phyloP scores from a whole-genome alignment of 2,888 invertebrate genomes.

The Podabrus alpinus region DNA sequence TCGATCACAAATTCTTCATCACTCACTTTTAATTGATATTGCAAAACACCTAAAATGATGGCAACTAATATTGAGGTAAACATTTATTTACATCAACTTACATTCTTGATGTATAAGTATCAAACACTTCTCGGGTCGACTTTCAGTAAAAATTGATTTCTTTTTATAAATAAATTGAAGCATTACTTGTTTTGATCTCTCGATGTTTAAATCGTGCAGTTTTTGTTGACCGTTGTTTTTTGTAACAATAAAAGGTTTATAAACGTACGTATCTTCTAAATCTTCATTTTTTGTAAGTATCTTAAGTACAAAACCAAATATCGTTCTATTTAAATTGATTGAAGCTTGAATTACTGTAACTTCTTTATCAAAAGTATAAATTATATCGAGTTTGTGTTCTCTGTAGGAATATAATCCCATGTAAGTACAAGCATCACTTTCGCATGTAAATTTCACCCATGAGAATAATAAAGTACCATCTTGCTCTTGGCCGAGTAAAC shows the following conservation, averaged over 20 bases:
- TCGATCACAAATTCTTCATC: slow-evolving; percentile 51
- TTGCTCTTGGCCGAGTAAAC: slow-evolving; percentile 79
- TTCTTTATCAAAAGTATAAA: slow-evolving; percentile 66
- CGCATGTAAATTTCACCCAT: slow-evolving; percentile 58
- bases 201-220: slow-evolving; percentile 56
- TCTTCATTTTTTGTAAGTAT: slow-evolving; percentile 47
- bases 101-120: slow-evolving; percentile 79
- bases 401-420: slow-evolving; percentile 68
- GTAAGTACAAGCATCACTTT: slow-evolving; percentile 44
- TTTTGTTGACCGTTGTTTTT: slow-evolving; percentile 49
- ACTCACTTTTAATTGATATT: slow-evolving; percentile 48
- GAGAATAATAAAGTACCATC: slow-evolving; percentile 74
- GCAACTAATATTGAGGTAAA: slow-evolving; percentile 10
- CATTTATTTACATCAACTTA: slow-evolving; percentile 55
- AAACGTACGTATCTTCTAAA: slow-evolving; percentile 50
- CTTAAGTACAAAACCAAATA: slow-evolving; percentile 73
- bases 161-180: slow-evolving; percentile 77
- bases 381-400: slow-evolving; percentile 62
- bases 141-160: slow-evolving; percentile 50
- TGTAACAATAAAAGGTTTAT: slow-evolving; percentile 67
- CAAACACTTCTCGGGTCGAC: slow-evolving; percentile 67
- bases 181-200: slow-evolving; percentile 73
- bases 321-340: slow-evolving; percentile 68
- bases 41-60: slow-evolving; percentile 48
- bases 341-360: slow-evolving; percentile 80